Evolutionary conservation across 2,797 vertebrate genomes (phyloP).

Genomic region (Philypnodon macrostomus): DNA sequence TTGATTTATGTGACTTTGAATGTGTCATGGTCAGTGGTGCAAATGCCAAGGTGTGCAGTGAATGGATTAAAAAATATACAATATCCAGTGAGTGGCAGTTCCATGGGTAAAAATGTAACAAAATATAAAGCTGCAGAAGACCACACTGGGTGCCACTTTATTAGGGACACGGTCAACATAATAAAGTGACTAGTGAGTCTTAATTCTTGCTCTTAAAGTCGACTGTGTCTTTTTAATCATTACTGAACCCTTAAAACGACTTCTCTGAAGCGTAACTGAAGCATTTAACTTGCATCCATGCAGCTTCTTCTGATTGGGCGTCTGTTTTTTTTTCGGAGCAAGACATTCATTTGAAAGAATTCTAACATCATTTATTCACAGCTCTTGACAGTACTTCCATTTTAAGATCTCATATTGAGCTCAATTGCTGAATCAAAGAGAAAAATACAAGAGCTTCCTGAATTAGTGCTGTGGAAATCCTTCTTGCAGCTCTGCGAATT

Average conservation of each 20-base stretch:
- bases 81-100: too few relatives aligned
- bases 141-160: too few relatives aligned
- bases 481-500: slow-evolving; percentile 5
- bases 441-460: slow-evolving; percentile 37
- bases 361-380: slow-evolving; percentile 53
- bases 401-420: slow-evolving; percentile 35
- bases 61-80: too few relatives aligned
- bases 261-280: slow-evolving; percentile 20
- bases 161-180: too few relatives aligned
- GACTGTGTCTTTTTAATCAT: background rate
- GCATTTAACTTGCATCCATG: slow-evolving; percentile 47
- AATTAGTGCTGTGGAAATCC: slow-evolving; percentile 17
- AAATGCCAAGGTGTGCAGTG: too few relatives aligned
- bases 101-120: too few relatives aligned
- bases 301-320: slow-evolving; percentile 42
- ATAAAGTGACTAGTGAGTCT: too few relatives aligned
- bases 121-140: too few relatives aligned
- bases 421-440: slow-evolving; percentile 47
- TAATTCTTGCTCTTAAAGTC: background rate
- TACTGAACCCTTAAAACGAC: slow-evolving; percentile 6
- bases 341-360: slow-evolving; percentile 33
- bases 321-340: slow-evolving; percentile 15
- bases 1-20: too few relatives aligned
- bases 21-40: too few relatives aligned
- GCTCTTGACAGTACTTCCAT: slow-evolving; percentile 28